Conservation (phyloP, 2,113 vertebrate genomes). For the Geococcyx californianus region DNA sequence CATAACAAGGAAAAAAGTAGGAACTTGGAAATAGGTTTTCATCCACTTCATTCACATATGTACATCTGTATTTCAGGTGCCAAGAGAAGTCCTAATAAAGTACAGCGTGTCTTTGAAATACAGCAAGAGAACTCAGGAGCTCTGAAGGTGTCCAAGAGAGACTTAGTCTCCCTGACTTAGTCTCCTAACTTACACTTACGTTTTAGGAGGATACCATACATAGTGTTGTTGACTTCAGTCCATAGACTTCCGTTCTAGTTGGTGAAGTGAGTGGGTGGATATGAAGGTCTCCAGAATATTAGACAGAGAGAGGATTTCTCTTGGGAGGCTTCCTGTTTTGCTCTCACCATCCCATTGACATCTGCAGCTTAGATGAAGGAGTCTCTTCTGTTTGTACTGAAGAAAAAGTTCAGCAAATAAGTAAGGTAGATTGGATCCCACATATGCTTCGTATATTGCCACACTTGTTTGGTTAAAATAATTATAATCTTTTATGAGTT, state of each 20-base stretch:
- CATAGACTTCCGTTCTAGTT: not conserved
- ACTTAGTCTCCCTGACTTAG: not conserved
- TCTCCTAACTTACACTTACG: not conserved
- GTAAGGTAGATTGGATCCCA: not conserved
- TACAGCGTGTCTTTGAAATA: not conserved
- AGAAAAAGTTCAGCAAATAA: not conserved
- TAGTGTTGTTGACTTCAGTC: not conserved
- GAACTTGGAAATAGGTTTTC: not conserved
- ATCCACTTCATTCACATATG: not conserved
- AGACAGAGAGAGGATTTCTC: not conserved
- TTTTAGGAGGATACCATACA: too few species aligned
- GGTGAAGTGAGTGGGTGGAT: not conserved
- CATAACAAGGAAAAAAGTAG: not conserved
- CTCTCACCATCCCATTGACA: not conserved
- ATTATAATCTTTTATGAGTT: not conserved
- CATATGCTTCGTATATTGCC: not conserved
- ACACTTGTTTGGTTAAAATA: slow-evolving; percentile 4
- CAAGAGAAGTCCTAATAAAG: not conserved
- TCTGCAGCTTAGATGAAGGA: not conserved
- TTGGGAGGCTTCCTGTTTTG: not conserved
- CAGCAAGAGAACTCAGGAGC: not conserved
- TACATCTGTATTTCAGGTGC: not conserved
- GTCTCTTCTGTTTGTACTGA: not conserved
- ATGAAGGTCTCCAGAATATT: not conserved
- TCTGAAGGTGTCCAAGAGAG: not conserved